Percentiles rank a stretch among this genome's conserved stretches.
These are phyloP conservation scores for Gymnothorax reevesii DNA, from an alignment of 2,797 vertebrate genomes.

Conservation along the genomic window DNA sequence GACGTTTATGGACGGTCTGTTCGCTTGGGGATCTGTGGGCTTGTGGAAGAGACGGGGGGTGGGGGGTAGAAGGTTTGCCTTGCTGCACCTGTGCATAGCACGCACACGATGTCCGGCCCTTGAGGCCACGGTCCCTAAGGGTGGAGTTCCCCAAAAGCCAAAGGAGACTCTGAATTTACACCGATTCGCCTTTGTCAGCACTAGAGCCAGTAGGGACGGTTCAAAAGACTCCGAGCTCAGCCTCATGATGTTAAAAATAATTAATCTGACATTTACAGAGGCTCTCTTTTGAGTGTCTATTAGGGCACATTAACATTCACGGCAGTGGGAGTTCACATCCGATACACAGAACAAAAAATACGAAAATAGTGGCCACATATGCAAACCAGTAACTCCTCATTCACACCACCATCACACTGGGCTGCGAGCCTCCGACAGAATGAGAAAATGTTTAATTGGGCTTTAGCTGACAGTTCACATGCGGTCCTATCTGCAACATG, in stretches of 20 bases:
- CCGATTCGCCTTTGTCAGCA: background rate
- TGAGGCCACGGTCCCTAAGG: constrained; percentile 26
- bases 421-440: background rate
- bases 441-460: background rate
- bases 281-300: too few relatives aligned
- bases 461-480: background rate
- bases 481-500: constrained; percentile 21
- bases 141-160: background rate
- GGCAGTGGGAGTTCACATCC: too few relatives aligned
- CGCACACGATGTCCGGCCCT: constrained; percentile 23
- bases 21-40: constrained; percentile 34
- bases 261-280: background rate
- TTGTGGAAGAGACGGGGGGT: constrained; percentile 14
- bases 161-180: background rate
- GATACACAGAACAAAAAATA: background rate
- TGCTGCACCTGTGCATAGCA: constrained; percentile 44
- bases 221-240: background rate
- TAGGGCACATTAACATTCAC: background rate
- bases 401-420: background rate
- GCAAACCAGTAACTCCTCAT: too few relatives aligned
- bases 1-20: constrained; percentile 53
- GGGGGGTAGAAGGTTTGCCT: constrained; percentile 21
- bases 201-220: background rate
- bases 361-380: background rate
- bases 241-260: background rate